These are phyloP conservation scores for Patiria miniata DNA, from an alignment of 35 echinoderm and acorn worm genomes.

Conservation along the genomic window DNA sequence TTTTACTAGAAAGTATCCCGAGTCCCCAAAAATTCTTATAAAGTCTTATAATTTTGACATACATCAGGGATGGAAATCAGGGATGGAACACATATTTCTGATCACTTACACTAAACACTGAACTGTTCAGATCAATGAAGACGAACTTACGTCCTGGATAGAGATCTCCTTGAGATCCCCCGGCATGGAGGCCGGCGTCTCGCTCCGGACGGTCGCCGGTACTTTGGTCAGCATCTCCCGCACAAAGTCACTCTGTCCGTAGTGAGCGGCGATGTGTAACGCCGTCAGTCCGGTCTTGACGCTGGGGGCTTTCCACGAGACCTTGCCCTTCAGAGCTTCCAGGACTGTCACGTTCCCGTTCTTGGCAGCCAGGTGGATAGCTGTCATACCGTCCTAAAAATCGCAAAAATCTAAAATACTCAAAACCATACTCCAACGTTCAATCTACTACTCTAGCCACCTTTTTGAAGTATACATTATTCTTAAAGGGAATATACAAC, in stretches of 20 bases:
- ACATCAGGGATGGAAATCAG: too few relatives aligned
- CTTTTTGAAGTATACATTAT: too few relatives aligned
- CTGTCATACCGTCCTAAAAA: conserved; percentile 94
- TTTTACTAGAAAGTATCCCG: too few relatives aligned
- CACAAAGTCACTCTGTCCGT: conserved; percentile 96
- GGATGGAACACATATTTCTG: too few relatives aligned
- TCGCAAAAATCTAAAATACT: too few relatives aligned
- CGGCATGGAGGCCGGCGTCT: conserved; percentile 60
- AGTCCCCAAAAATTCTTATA: too few relatives aligned
- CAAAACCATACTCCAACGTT: too few relatives aligned
- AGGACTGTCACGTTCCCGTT: conserved; percentile 83
- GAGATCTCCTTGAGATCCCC: conserved; percentile 59
- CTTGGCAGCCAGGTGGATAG: conserved; percentile 88
- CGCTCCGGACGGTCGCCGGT: conserved; percentile 74
- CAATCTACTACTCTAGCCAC: too few relatives aligned
- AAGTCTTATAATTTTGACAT: too few relatives aligned
- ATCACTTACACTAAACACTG: too few relatives aligned
- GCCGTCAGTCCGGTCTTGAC: conserved; percentile 89
- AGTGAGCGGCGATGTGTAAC: conserved; percentile 90
- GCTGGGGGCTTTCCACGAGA: conserved; percentile 87
- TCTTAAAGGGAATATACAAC: too few relatives aligned
- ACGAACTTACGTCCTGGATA: conserved; percentile 78
- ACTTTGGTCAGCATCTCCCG: conserved; percentile 92
- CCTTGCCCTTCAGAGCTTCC: conserved; percentile 81
- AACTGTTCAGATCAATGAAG: too few relatives aligned